These are phyloP conservation scores for Phyllostomus discolor DNA, from an alignment of 2,113 vertebrate genomes.

Conservation along the genomic window DNA sequence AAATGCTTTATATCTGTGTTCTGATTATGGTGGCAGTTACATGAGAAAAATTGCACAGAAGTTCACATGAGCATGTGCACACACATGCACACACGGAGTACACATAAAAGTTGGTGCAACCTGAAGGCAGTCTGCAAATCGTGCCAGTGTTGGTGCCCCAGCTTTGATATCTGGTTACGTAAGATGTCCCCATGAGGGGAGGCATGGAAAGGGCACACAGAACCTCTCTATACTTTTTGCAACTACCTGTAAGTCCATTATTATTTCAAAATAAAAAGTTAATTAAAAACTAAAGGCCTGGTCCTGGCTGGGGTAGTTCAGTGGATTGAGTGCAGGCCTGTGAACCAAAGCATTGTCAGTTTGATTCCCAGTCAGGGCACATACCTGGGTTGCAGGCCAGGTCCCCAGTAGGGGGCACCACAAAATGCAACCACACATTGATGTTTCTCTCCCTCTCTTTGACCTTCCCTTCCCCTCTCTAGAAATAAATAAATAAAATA, in stretches of 20 bases:
- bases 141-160: not conserved
- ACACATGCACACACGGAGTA: rapidly evolving
- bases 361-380: too few relatives aligned
- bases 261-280: not conserved
- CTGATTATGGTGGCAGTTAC: not conserved
- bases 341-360: too few relatives aligned
- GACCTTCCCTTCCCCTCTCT: too few relatives aligned
- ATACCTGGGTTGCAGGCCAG: too few relatives aligned
- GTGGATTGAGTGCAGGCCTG: not conserved
- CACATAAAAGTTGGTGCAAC: not conserved
- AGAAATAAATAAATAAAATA: not conserved
- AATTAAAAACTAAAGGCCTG: not conserved
- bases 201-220: not conserved
- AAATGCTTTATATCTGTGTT: not conserved
- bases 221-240: not conserved
- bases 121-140: too few relatives aligned
- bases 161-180: not conserved
- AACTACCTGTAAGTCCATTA: not conserved
- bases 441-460: too few relatives aligned
- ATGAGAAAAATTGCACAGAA: not conserved
- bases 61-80: not conserved
- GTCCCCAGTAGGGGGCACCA: too few relatives aligned
- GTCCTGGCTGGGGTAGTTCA: not conserved
- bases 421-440: too few relatives aligned
- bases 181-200: not conserved